Evolutionary conservation across 37 sponge, comb jelly and placozoan genomes (phyloP), one percentile per base, ranked within the genome.

Genomic region (Dysidea cf. avara): DNA sequence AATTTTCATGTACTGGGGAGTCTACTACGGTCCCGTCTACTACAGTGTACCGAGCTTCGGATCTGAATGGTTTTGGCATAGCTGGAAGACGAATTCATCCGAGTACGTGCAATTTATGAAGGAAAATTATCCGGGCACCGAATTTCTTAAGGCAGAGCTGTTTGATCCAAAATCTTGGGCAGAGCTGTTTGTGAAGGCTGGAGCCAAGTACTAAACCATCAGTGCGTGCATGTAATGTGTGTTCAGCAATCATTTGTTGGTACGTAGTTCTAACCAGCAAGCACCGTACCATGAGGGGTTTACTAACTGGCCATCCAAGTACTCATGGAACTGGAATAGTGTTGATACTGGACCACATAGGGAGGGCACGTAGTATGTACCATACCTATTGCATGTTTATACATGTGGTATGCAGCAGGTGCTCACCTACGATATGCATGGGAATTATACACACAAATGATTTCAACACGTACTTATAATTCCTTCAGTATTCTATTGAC

Each of bases 1-100:
- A 11, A 83, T 88, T 38, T 83, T 88, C 71, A 78, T 88, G 53
- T 74, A 78, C 70, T 88, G 89, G 89, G 89, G 89, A 0, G 74
- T 88, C 5, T 88, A 62, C 59, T 71, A 74, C 12, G 89, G 82
- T 18, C 89, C 89, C 33, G 75, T 80, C 60, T 86, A 52, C 32
- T 88, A 62, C 59, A 65, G 74, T 2, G 89, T 88, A n/a, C 89
- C 89, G 38, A 80, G 86, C 60, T 86, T 47, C 32, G 74, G 76
- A 16, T 30, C 47, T 25, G 89, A 88, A 65, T 88, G 89, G 89
- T 88, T 88, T 46, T 88, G 89, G 89, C 74, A 63, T 59, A 57
- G 67, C 47, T 88, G 85, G 85, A 21, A 72, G 35, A 51, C 53
- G 0, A 79, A 84, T 14, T 55, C 31, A 5, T 30, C 76, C n/a